A percentile compares a stretch with the other conserved stretches of the same genome.
Evolutionary conservation across 2,888 invertebrate genomes (phyloP).

Genomic region (Cinara cedri): DNA sequence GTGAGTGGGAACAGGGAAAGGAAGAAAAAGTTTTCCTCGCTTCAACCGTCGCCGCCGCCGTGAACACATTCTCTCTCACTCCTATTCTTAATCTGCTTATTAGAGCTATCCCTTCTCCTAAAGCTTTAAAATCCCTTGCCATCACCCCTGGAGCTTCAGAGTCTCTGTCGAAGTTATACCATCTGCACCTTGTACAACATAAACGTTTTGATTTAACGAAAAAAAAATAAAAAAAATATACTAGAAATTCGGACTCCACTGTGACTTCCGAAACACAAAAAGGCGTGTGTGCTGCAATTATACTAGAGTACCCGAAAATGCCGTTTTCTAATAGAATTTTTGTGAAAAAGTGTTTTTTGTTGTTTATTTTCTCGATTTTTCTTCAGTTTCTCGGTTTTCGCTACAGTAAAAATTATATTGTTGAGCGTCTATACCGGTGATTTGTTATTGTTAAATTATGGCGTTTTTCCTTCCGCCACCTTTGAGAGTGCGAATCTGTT

Average conservation of each 20-base stretch:
- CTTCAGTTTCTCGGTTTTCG: background rate
- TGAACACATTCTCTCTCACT: background rate
- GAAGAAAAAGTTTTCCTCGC: conserved; percentile 49
- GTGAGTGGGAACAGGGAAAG: background rate
- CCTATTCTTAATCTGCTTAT: conserved; percentile 49
- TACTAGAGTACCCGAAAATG: background rate
- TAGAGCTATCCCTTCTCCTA: conserved; percentile 26
- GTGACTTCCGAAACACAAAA: background rate
- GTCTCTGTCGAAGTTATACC: background rate
- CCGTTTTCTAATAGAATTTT: conserved; percentile 28
- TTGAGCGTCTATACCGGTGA: too few relatives aligned
- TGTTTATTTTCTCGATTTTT: background rate
- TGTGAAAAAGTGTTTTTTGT: background rate
- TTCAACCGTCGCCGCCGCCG: background rate
- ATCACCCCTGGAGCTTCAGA: too few relatives aligned
- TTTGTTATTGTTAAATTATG: too few relatives aligned
- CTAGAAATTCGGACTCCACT: conserved; percentile 22
- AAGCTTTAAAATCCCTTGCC: background rate
- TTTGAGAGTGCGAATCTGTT: background rate
- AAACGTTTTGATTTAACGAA: conserved; percentile 34
- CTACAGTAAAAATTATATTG: background rate
- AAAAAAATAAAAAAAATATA: conserved; percentile 6
- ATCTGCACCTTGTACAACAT: background rate
- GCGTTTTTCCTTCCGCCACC: too few relatives aligned
- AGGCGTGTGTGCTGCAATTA: background rate